Conservation (phyloP, 2,888 invertebrate species). For the Meghimatium bilineatum region DNA sequence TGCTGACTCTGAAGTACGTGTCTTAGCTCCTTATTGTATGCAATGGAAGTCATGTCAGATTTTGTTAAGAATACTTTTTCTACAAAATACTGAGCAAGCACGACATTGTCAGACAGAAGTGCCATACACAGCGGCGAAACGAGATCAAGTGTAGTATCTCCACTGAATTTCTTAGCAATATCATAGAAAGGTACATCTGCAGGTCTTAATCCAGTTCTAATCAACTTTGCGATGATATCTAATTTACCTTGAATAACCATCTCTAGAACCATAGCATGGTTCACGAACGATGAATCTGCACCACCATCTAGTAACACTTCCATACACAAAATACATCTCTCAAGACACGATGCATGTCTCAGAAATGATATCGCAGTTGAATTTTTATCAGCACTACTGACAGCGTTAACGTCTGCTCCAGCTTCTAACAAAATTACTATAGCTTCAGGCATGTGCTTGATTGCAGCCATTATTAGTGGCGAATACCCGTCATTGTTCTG, state of each 20-base stretch:
- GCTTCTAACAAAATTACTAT: neutral
- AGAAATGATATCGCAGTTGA: slow-evolving; percentile 6
- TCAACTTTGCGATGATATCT: neutral
- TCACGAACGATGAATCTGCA: neutral
- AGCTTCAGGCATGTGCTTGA: neutral
- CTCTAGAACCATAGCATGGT: neutral
- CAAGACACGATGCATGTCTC: neutral
- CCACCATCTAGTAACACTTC: neutral
- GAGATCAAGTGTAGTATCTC: too few species aligned
- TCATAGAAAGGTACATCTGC: neutral
- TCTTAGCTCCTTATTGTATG: neutral
- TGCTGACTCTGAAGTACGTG: neutral
- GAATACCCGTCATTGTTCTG: slow-evolving; percentile 11
- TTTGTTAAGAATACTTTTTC: slow-evolving; percentile 6
- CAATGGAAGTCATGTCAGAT: neutral
- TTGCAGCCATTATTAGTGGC: slow-evolving; percentile 9
- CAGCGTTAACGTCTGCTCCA: slow-evolving; percentile 29
- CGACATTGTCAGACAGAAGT: neutral
- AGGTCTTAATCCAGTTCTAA: neutral
- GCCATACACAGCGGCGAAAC: slow-evolving; percentile 10
- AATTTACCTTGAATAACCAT: neutral
- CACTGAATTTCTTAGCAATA: too few species aligned
- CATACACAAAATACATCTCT: neutral
- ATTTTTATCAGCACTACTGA: neutral
- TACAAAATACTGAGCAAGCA: neutral